Percentiles rank a stretch among this genome's conserved stretches.
Conservation (phyloP, 1,140 invertebrate genomes). For the Zaprionus ornatus region DNA sequence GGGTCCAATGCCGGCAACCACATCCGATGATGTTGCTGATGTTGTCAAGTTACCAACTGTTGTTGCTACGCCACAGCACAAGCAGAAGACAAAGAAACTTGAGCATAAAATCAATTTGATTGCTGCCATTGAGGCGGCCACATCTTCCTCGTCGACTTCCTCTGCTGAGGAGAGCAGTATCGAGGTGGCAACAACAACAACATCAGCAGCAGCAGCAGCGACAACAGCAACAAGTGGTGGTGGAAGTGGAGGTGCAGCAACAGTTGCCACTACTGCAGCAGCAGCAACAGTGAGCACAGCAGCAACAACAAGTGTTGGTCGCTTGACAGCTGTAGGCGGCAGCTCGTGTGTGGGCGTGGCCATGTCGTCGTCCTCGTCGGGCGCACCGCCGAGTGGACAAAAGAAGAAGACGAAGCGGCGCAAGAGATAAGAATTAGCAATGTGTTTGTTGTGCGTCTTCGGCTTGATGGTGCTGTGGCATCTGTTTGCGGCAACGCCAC, state of each 20-base stretch:
- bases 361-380: not conserved
- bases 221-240: not conserved
- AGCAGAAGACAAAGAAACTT: conserved; percentile 77
- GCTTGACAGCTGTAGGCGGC: not conserved
- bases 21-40: conserved; percentile 70
- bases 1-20: conserved; percentile 74
- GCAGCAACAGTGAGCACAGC: not conserved
- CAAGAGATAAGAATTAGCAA: conserved; percentile 84
- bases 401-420: conserved; percentile 83
- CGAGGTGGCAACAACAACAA: conserved; percentile 45
- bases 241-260: not conserved
- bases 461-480: conserved; percentile 78
- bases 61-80: conserved; percentile 41
- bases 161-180: conserved; percentile 77
- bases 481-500: conserved; percentile 55
- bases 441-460: conserved; percentile 83
- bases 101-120: conserved; percentile 82
- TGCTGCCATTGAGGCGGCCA: conserved; percentile 79
- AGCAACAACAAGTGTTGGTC: not conserved
- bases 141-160: conserved; percentile 72
- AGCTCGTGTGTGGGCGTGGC: conserved; percentile 34
- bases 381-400: conserved; percentile 67
- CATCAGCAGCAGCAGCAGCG: not conserved
- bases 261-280: not conserved
- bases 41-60: conserved; percentile 15